A percentile compares a stretch with the other conserved stretches of the same genome.
Conservation (phyloP, 1,140 invertebrate genomes). For the Littorina saxatilis region DNA sequence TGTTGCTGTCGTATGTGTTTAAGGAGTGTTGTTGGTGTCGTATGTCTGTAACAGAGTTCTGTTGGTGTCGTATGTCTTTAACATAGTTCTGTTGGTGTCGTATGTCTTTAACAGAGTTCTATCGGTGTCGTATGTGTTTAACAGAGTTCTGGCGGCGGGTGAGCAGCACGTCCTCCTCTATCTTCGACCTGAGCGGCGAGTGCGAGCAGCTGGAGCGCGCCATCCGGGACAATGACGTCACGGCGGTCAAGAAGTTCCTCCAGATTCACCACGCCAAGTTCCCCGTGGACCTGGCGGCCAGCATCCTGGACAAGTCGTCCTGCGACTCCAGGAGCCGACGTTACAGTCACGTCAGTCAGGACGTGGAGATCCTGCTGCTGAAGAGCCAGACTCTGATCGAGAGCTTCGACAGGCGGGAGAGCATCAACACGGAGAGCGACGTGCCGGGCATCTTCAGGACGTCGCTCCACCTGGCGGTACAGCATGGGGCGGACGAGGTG, state of each 20-base stretch:
- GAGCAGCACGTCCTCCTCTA: conserved; percentile 77
- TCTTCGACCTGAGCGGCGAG: conserved; percentile 78
- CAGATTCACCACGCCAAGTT: conserved; percentile 79
- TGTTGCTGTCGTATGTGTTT: neutral
- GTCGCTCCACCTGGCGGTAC: conserved; percentile 79
- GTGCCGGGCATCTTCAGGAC: conserved; percentile 78
- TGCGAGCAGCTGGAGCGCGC: conserved; percentile 79
- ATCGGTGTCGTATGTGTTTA: no score
- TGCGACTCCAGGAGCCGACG: conserved; percentile 64
- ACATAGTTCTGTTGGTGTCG: neutral
- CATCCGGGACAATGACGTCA: conserved; percentile 78
- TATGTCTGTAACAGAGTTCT: no score
- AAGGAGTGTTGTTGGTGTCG: no score
- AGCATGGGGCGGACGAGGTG: conserved; percentile 79
- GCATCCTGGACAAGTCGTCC: conserved; percentile 65
- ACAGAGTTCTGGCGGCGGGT: conserved; percentile 46
- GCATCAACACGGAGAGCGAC: conserved; percentile 57
- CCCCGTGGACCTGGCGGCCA: conserved; percentile 72
- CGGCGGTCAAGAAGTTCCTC: conserved; percentile 77
- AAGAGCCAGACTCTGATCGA: conserved; percentile 65
- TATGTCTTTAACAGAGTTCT: neutral
- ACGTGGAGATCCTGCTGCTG: conserved; percentile 59
- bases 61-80: no score
- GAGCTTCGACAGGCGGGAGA: conserved; percentile 62
- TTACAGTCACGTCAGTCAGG: conserved; percentile 59